phyloP scores from a whole-genome alignment of 2,888 invertebrate genomes.

The Girardia tigrina region DNA sequence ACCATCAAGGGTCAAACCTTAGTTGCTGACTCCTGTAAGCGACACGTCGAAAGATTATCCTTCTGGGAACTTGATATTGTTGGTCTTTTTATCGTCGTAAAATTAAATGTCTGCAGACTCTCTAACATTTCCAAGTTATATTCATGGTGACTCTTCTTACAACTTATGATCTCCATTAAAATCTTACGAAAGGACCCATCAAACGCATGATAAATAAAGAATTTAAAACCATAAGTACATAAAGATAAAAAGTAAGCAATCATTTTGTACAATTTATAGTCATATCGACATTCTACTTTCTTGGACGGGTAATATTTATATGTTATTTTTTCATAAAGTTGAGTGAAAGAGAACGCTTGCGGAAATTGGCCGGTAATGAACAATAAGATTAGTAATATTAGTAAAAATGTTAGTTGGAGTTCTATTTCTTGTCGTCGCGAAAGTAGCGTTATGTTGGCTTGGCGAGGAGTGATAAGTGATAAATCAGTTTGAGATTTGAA shows the following conservation, averaged over 20 bases:
- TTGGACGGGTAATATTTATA: not conserved
- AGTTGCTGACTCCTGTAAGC: too few relatives aligned
- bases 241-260: not conserved
- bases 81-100: not conserved
- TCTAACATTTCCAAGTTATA: not conserved
- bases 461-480: not conserved
- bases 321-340: conserved; percentile 5
- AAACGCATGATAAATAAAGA: not conserved
- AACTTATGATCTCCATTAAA: not conserved
- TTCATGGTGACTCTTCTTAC: not conserved
- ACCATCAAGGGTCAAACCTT: too few relatives aligned
- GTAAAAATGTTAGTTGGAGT: not conserved
- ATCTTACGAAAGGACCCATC: not conserved
- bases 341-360: not conserved
- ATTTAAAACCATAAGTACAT: conserved; percentile 14
- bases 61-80: not conserved
- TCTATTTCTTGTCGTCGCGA: not conserved
- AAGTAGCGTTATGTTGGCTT: not conserved
- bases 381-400: not conserved
- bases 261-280: conserved; percentile 3
- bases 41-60: not conserved
- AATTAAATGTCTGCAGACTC: not conserved
- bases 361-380: conserved; percentile 19
- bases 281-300: not conserved
- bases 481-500: not conserved